Conservation (phyloP, 2,888 invertebrate genomes). For the Pantelozetes paolii region DNA sequence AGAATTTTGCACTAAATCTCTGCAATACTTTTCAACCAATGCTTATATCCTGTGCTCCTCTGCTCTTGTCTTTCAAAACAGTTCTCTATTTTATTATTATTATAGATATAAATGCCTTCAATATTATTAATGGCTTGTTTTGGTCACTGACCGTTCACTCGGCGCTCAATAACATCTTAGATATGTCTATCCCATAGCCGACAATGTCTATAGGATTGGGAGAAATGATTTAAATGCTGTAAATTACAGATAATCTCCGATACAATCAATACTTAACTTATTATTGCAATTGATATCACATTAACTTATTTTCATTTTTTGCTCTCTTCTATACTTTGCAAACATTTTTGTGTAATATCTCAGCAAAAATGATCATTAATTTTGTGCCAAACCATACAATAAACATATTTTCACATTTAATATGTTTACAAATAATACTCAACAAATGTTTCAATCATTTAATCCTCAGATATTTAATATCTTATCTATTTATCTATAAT, state of each 20-base stretch:
- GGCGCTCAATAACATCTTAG: background rate
- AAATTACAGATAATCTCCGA: constrained; percentile 14
- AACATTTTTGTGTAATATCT: background rate
- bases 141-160: constrained; percentile 34
- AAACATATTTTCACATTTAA: background rate
- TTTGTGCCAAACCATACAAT: background rate
- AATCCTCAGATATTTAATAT: constrained; percentile 1
- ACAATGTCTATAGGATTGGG: constrained; percentile 1
- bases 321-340: background rate
- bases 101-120: constrained; percentile 10
- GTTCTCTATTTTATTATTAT: constrained; percentile 25
- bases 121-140: constrained; percentile 34
- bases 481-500: background rate
- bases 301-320: background rate
- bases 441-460: background rate
- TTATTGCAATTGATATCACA: constrained; percentile 11
- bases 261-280: constrained; percentile 22
- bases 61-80: constrained; percentile 9
- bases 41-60: background rate
- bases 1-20: constrained; percentile 28
- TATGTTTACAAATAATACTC: background rate
- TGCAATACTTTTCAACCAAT: constrained; percentile 17
- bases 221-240: constrained; percentile 10
- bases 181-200: background rate
- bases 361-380: background rate